Evolutionary conservation across 2,797 vertebrate species (phyloP).

Genomic region (Coregonus suidteri): DNA sequence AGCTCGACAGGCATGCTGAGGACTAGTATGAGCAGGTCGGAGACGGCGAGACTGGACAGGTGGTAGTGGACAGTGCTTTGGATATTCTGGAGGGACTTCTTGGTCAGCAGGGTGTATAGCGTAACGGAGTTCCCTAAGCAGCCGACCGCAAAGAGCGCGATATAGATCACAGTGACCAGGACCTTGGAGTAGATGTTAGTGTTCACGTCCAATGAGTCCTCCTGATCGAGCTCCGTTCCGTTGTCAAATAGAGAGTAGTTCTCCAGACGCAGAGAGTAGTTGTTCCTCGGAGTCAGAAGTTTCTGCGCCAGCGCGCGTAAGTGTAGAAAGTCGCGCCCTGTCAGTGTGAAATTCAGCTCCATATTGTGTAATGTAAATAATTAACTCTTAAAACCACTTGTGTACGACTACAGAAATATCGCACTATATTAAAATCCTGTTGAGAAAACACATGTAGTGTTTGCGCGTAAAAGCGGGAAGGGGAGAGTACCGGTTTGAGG

Average conservation of each 20-base stretch:
- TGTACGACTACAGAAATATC: neutral
- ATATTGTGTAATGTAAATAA: slow-evolving; percentile 52
- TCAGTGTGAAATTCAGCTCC: slow-evolving; percentile 63
- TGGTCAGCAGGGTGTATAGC: slow-evolving; percentile 86
- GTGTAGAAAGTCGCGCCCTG: slow-evolving; percentile 41
- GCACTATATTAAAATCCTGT: neutral
- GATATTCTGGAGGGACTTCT: slow-evolving; percentile 87
- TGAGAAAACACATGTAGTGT: slow-evolving; percentile 9
- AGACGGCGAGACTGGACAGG: slow-evolving; percentile 92
- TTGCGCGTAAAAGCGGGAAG: slow-evolving; percentile 15
- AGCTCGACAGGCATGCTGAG: slow-evolving; percentile 96
- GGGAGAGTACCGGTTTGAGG: neutral
- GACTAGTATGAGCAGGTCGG: slow-evolving; percentile 91
- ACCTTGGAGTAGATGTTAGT: slow-evolving; percentile 92
- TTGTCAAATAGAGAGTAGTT: slow-evolving; percentile 33
- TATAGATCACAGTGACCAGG: slow-evolving; percentile 86
- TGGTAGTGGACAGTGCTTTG: slow-evolving; percentile 97
- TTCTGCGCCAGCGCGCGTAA: slow-evolving; percentile 56
- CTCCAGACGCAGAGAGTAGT: slow-evolving; percentile 43
- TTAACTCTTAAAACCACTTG: neutral
- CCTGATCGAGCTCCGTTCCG: slow-evolving; percentile 56
- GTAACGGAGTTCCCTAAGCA: slow-evolving; percentile 91
- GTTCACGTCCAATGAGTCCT: slow-evolving; percentile 89
- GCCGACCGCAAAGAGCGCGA: slow-evolving; percentile 85
- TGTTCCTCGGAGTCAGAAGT: slow-evolving; percentile 52